Evolutionary conservation across 2,797 vertebrate genomes (phyloP).

Genomic region (Eulemur rubriventer): DNA sequence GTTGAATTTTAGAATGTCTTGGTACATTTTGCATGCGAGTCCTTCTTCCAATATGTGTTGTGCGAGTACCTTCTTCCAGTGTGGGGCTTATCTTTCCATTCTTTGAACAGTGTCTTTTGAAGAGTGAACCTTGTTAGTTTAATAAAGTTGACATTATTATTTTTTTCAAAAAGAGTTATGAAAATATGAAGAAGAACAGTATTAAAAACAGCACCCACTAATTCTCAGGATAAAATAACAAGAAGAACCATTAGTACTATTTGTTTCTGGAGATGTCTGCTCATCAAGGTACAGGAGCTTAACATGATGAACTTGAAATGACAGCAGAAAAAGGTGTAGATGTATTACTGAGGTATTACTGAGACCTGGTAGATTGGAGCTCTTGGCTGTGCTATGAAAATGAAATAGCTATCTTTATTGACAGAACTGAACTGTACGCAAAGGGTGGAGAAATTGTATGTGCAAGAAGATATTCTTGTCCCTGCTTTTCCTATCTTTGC

Average conservation of each 20-base stretch:
- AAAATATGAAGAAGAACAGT: not conserved
- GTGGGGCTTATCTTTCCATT: no score
- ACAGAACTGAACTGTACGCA: not conserved
- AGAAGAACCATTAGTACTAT: not conserved
- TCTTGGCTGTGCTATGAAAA: not conserved
- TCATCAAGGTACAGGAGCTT: not conserved
- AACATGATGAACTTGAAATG: not conserved
- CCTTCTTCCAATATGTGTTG: not conserved
- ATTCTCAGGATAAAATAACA: not conserved
- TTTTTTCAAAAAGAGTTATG: not conserved
- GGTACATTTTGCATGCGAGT: not conserved
- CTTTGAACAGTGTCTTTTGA: no score
- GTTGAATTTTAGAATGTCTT: not conserved
- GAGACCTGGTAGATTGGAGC: not conserved
- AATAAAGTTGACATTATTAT: no score
- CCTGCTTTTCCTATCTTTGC: not conserved
- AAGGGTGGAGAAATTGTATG: not conserved
- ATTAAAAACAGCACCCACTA: not conserved
- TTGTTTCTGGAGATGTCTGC: not conserved
- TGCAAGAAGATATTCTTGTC: not conserved
- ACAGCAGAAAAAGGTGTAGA: not conserved
- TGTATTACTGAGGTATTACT: not conserved
- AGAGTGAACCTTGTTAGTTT: no score
- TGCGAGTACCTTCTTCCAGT: not conserved
- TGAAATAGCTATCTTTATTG: not conserved